These are phyloP conservation scores for Spilarctia lutea DNA, from an alignment of 2,888 invertebrate genomes.

Conservation along the genomic window DNA sequence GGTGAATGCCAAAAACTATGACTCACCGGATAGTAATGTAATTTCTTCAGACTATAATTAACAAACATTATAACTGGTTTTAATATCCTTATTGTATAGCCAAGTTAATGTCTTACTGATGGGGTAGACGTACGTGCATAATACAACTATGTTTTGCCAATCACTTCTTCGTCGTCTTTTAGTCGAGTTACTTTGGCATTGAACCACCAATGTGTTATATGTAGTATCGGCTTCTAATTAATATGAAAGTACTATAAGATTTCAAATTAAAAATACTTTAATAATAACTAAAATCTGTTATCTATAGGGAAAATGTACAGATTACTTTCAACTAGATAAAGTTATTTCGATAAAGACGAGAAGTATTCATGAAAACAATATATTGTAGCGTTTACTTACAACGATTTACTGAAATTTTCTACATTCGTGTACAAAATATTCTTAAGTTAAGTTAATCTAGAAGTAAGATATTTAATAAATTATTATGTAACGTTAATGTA, in stretches of 20 bases:
- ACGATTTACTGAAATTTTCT: constrained; percentile 3
- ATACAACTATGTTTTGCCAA: neutral
- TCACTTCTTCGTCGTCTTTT: neutral
- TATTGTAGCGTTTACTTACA: neutral
- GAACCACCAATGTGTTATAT: neutral
- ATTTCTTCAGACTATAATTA: neutral
- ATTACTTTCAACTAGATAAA: neutral
- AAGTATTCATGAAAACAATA: neutral
- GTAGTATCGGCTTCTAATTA: neutral
- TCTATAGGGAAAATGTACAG: neutral
- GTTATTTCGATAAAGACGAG: neutral
- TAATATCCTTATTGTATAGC: neutral
- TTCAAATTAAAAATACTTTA: neutral
- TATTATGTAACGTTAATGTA: constrained; percentile 48
- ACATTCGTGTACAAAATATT: constrained; percentile 44
- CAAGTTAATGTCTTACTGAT: neutral
- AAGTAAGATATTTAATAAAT: constrained; percentile 44
- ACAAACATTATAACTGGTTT: neutral
- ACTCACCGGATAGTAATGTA: neutral
- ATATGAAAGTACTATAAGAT: neutral
- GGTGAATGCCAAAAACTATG: constrained; percentile 9
- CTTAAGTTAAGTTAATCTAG: constrained; percentile 26
- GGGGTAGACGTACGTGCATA: neutral
- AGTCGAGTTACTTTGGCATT: neutral
- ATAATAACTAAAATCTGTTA: neutral